Percentiles rank a stretch among this genome's conserved stretches.
These are phyloP conservation scores for Branchipolynoe longqiensis DNA, from an alignment of 2,888 invertebrate species.

Conservation along the genomic window DNA sequence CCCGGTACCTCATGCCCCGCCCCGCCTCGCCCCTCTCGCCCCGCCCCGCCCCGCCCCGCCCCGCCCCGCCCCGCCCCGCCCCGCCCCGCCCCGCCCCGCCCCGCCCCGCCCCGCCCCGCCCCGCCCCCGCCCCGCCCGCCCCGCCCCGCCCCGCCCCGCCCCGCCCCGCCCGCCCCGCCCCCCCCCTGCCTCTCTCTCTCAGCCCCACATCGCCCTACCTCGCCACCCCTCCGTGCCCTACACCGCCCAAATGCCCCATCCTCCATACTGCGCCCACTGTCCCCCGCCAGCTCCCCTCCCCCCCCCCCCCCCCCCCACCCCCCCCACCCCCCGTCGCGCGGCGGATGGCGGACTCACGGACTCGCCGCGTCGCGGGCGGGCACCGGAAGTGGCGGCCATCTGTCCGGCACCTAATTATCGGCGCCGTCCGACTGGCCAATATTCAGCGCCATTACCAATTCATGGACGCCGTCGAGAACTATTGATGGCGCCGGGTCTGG, in stretches of 20 bases:
- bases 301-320: not conserved
- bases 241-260: not conserved
- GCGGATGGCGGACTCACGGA: slow-evolving; percentile 18
- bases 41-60: not conserved
- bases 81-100: not conserved
- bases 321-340: not conserved
- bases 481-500: slow-evolving; percentile 38
- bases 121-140: not conserved
- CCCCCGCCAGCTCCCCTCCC: not conserved
- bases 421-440: slow-evolving; percentile 56
- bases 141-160: not conserved
- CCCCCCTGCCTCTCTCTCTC: not conserved
- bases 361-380: not conserved
- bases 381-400: slow-evolving; percentile 52
- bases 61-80: not conserved
- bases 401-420: slow-evolving; percentile 56
- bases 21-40: not conserved
- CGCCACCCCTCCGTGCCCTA: not conserved
- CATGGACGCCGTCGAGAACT: slow-evolving; percentile 38
- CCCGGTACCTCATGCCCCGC: not conserved
- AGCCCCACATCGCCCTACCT: not conserved
- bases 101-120: not conserved
- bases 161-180: not conserved
- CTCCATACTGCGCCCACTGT: not conserved
- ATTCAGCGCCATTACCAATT: slow-evolving; percentile 44